Conservation (phyloP, 37 sponge, comb jelly and placozoan species). For the Petrosia ficiformis region DNA sequence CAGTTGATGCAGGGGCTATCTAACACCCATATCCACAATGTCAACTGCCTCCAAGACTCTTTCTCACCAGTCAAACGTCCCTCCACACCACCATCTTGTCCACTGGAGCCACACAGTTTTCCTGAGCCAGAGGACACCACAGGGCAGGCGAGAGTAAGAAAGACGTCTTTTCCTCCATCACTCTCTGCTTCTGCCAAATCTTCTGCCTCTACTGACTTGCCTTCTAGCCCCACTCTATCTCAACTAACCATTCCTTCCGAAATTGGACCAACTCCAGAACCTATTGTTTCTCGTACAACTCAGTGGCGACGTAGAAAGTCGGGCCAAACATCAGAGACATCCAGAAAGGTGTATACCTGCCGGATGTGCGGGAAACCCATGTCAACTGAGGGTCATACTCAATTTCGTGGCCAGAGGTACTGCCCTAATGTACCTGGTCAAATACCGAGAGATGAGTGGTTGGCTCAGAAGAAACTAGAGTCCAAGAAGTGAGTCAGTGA, state of each 20-base stretch:
- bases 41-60: not conserved
- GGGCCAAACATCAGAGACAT: not conserved
- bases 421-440: slow-evolving; percentile 27
- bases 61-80: not conserved
- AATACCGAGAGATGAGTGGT: slow-evolving; percentile 28
- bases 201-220: not conserved
- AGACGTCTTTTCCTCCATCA: not conserved
- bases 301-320: not conserved
- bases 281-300: not conserved
- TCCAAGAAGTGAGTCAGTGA: no score
- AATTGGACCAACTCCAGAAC: not conserved
- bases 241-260: not conserved
- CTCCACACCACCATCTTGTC: not conserved
- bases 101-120: not conserved
- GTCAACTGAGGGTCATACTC: slow-evolving; percentile 33
- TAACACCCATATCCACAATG: not conserved
- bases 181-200: not conserved
- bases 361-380: slow-evolving; percentile 11
- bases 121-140: not conserved
- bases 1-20: not conserved
- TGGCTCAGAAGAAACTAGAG: slow-evolving; percentile 5
- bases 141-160: not conserved
- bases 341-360: slow-evolving; percentile 24
- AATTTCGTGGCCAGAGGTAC: slow-evolving; percentile 23
- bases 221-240: not conserved